Percentiles rank a stretch among this genome's conserved stretches.
phyloP scores from a whole-genome alignment of 2,888 invertebrate genomes.

The Myopa testacea region DNA sequence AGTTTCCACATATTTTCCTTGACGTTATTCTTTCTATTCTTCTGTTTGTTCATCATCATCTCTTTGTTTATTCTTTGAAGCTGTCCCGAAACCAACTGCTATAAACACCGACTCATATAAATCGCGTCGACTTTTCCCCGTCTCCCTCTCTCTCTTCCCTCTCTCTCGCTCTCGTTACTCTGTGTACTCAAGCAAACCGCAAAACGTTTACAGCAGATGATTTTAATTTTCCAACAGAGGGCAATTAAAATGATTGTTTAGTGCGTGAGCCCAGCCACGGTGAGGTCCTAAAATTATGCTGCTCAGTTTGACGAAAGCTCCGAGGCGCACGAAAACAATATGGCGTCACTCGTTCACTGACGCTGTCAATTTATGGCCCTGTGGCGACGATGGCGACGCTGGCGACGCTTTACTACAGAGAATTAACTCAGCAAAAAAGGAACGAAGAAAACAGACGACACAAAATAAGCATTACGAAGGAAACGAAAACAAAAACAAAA shows the following conservation, averaged over 20 bases:
- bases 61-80: too few relatives aligned
- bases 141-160: too few relatives aligned
- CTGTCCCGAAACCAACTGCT: too few relatives aligned
- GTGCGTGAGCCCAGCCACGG: slow-evolving; percentile 36
- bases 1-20: too few relatives aligned
- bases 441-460: not conserved
- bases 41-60: too few relatives aligned
- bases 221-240: slow-evolving; percentile 40
- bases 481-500: not conserved
- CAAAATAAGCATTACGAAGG: not conserved
- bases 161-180: too few relatives aligned
- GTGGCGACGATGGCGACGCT: not conserved
- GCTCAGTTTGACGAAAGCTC: slow-evolving; percentile 6
- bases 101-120: too few relatives aligned
- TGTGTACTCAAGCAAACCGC: slow-evolving; percentile 1
- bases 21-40: too few relatives aligned
- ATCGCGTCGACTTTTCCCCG: too few relatives aligned
- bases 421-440: not conserved
- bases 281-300: slow-evolving; percentile 27
- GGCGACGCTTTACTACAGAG: slow-evolving; percentile 7
- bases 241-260: slow-evolving; percentile 49
- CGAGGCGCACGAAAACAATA: slow-evolving; percentile 19
- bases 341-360: slow-evolving; percentile 24
- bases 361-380: slow-evolving; percentile 29
- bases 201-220: slow-evolving; percentile 34